Base-by-base conservation (phyloP, 1,140 invertebrate genomes). In the Aphelinus certus region DNA sequence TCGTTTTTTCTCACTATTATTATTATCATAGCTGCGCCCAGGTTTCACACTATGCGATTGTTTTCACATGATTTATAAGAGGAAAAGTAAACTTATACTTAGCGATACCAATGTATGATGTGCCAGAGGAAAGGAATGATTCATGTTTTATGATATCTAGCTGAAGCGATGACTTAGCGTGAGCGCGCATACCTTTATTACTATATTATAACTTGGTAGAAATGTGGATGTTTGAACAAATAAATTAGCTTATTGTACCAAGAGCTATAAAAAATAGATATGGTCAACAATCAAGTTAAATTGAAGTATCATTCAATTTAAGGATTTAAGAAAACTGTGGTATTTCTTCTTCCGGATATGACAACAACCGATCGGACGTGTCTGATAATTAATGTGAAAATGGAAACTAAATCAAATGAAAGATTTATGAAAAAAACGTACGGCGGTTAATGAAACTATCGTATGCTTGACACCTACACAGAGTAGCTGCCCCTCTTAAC, bases 211-310 rank as follows among this genome's bases (percentile, higher is more conserved):
- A 87, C 86, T 88, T 88, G 87, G 86, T 87, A 86, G 82, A 88
- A 88, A 87, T 87, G 85, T 88, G 86, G 83, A 88, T 88, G 86
- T 88, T 85, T 88, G 86, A 88, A 86, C 81, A 88, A 87, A 87
- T 88, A 88, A 86, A 84, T 81, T 88, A 87, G 87, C 86, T 88
- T 87, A 87, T 81, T 87, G 86, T 87, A 86, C 84, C 87, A 87
- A 88, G 68, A 76, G 86, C 85, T 87, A 87, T 85, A 79, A 82
- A 80, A 83, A 80, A 82, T 87, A 87, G 83, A 85, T 86, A 84
- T 76, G 82, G 80, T 79, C 77, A 81, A 80, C 82, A 79, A 82
- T 81, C 75, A 71, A 67, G 71, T 84, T 81, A 82, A 85, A 84
- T 81, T 79, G 78, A 77, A 72, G 76, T 67, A 71, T 77, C 66